A percentile compares a stretch with the other conserved stretches of the same genome.
Conservation (phyloP, 2,113 vertebrate genomes). For the Psittacara wagleri region DNA sequence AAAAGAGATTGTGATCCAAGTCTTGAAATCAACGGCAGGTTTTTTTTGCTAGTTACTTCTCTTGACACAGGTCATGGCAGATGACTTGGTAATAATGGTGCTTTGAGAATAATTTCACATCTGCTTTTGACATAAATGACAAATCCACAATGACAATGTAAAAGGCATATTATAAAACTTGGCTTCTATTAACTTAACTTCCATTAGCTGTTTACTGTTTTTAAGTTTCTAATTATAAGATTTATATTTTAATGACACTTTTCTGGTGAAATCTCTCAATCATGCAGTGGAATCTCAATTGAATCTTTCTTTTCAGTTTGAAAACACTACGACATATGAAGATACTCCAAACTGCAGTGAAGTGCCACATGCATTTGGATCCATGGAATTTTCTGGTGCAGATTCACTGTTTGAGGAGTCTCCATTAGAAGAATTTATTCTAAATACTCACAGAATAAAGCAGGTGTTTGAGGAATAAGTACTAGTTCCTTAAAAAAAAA, state of each 20-base stretch:
- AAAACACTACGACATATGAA: conserved; percentile 59
- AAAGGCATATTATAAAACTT: not conserved
- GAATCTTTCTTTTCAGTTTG: conserved; percentile 57
- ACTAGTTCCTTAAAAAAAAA: not conserved
- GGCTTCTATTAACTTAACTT: not conserved
- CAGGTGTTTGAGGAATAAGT: conserved; percentile 10
- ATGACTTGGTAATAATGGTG: not conserved
- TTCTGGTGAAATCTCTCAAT: not conserved
- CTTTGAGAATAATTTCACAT: not conserved
- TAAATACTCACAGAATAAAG: not conserved
- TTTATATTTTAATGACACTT: not conserved
- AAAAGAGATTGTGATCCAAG: not conserved
- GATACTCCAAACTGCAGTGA: conserved; percentile 56
- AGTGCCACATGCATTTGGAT: conserved; percentile 43
- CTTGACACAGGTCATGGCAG: not conserved
- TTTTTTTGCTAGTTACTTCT: not conserved
- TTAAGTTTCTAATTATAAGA: not conserved
- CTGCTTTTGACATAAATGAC: not conserved
- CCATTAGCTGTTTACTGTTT: not conserved
- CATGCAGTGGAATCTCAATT: not conserved
- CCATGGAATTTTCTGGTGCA: conserved; percentile 66
- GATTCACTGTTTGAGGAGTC: conserved; percentile 55
- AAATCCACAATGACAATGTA: not conserved
- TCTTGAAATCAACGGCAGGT: not conserved
- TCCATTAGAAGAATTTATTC: not conserved